A percentile compares a stretch with the other conserved stretches of the same genome.
These are phyloP conservation scores for Neodiprion virginianus DNA, from an alignment of 1,140 invertebrate genomes.

Conservation along the genomic window DNA sequence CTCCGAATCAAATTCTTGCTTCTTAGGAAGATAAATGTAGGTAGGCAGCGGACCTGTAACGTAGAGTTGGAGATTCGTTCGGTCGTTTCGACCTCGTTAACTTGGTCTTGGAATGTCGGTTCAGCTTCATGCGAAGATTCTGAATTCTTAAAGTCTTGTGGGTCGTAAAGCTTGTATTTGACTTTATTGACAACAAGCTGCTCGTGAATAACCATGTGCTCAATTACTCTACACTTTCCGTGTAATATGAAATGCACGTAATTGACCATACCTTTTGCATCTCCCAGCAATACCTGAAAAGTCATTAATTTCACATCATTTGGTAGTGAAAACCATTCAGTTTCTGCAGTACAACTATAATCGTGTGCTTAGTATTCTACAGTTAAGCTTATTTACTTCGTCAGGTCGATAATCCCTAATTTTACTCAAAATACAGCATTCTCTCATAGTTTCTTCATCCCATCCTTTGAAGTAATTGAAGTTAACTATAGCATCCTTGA, in stretches of 20 bases:
- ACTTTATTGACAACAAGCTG: conserved; percentile 43
- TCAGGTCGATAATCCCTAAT: conserved; percentile 63
- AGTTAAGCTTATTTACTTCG: conserved; percentile 52
- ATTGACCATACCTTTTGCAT: conserved; percentile 67
- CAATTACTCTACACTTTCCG: conserved; percentile 69
- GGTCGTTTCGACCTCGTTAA: neutral
- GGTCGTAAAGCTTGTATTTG: conserved; percentile 60
- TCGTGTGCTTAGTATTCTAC: conserved; percentile 18
- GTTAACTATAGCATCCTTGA: conserved; percentile 64
- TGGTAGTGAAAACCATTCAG: neutral
- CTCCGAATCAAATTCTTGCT: neutral
- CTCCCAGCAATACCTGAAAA: conserved; percentile 62
- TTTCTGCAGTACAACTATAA: conserved; percentile 13
- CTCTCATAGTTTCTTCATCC: conserved; percentile 62
- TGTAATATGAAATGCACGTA: conserved; percentile 70
- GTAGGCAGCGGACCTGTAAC: neutral
- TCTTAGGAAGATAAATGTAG: neutral
- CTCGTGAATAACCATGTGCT: conserved; percentile 63
- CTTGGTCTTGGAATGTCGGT: too few relatives aligned
- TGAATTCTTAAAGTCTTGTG: conserved; percentile 25
- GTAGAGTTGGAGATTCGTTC: neutral
- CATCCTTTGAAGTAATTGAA: conserved; percentile 72
- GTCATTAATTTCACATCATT: conserved; percentile 20
- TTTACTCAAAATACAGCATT: conserved; percentile 71
- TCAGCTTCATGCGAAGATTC: conserved; percentile 20